Conservation (phyloP, 2,113 vertebrate genomes). For the Perca schrenkii region DNA sequence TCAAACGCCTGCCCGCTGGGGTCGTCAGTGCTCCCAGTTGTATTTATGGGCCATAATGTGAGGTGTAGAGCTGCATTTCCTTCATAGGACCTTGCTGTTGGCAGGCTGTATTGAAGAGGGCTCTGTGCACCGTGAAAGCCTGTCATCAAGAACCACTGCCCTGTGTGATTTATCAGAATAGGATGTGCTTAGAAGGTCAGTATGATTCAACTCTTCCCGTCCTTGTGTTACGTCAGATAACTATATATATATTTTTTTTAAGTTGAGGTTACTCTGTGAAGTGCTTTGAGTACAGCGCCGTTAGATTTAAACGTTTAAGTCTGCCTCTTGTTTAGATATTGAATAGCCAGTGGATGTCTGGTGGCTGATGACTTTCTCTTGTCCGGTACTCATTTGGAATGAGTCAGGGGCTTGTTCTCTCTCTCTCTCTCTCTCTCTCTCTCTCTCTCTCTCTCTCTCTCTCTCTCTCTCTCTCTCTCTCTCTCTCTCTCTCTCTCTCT, state of each 20-base stretch:
- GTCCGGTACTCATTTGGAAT: slow-evolving; percentile 24
- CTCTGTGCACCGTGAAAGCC: slow-evolving; percentile 58
- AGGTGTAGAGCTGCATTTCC: slow-evolving; percentile 66
- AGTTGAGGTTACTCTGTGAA: slow-evolving; percentile 1
- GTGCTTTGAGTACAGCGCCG: not conserved
- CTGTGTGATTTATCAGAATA: slow-evolving; percentile 70
- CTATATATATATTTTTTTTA: slow-evolving; percentile 19
- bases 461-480: too few species aligned
- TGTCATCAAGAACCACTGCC: slow-evolving; percentile 66
- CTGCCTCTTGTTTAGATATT: slow-evolving; percentile 9
- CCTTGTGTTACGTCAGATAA: slow-evolving; percentile 16
- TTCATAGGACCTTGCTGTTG: slow-evolving; percentile 75
- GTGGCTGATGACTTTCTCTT: slow-evolving; percentile 42
- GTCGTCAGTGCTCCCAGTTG: slow-evolving; percentile 47
- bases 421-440: too few species aligned
- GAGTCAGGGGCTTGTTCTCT: slow-evolving; percentile 44
- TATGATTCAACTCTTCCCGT: slow-evolving; percentile 57
- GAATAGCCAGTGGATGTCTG: slow-evolving; percentile 22
- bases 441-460: too few species aligned
- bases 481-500: too few species aligned
- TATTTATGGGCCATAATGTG: slow-evolving; percentile 72
- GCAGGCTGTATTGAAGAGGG: slow-evolving; percentile 49
- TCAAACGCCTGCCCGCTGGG: slow-evolving; percentile 15
- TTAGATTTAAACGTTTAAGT: slow-evolving; percentile 9
- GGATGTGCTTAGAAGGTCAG: slow-evolving; percentile 64